These are phyloP conservation scores for Polyommatus iphigenia DNA, from an alignment of 2,888 invertebrate genomes.

Conservation along the genomic window DNA sequence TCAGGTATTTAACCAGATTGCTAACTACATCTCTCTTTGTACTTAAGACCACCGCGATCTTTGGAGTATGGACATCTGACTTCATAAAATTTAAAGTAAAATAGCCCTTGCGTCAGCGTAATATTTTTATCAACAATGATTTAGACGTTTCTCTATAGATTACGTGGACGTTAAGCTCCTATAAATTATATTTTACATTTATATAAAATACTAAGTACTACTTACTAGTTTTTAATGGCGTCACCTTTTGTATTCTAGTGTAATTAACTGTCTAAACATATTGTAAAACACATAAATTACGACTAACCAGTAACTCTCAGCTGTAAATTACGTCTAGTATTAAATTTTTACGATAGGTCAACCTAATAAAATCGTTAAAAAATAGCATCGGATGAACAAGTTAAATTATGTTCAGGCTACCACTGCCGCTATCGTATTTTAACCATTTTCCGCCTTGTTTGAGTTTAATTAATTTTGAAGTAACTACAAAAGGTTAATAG, in stretches of 20 bases:
- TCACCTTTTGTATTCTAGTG: background rate
- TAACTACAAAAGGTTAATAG: slow-evolving; percentile 61
- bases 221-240: slow-evolving; percentile 16
- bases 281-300: slow-evolving; percentile 28
- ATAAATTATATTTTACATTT: slow-evolving; percentile 18
- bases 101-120: background rate
- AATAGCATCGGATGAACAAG: slow-evolving; percentile 54
- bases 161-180: slow-evolving; percentile 6
- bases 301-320: slow-evolving; percentile 30
- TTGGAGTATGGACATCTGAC: no score
- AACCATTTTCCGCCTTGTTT: slow-evolving; percentile 54
- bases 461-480: slow-evolving; percentile 73
- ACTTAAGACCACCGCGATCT: no score
- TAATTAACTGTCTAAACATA: slow-evolving; percentile 26
- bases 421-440: slow-evolving; percentile 26
- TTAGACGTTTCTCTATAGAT: slow-evolving; percentile 5
- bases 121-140: slow-evolving; percentile 8
- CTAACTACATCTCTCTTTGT: no score
- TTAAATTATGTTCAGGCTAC: slow-evolving; percentile 60
- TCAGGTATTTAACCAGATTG: no score
- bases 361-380: slow-evolving; percentile 59
- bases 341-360: slow-evolving; percentile 45
- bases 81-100: background rate
- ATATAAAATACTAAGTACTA: slow-evolving; percentile 21
- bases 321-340: slow-evolving; percentile 36